Conservation (phyloP, 2,888 invertebrate species). For the Eristalis tenax region DNA sequence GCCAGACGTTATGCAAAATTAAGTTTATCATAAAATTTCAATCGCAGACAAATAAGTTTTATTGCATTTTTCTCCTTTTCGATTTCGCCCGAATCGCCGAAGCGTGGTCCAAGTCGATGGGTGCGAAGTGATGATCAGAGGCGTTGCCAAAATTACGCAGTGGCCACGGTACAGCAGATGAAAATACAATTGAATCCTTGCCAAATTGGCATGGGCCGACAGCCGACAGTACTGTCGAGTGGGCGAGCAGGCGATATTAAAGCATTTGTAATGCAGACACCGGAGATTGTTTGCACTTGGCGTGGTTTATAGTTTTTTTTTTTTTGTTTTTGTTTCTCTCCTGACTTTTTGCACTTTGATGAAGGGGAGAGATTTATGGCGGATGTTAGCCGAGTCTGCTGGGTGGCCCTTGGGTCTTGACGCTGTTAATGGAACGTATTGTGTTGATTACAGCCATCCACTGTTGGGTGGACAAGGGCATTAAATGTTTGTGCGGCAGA, state of each 20-base stretch:
- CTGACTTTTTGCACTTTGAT: slow-evolving; percentile 11
- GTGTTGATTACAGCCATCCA: background rate
- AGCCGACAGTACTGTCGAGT: background rate
- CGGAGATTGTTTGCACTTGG: slow-evolving; percentile 55
- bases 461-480: background rate
- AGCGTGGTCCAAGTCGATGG: background rate
- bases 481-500: background rate
- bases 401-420: background rate
- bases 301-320: slow-evolving; percentile 33
- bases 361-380: slow-evolving; percentile 23
- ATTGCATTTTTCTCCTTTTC: slow-evolving; percentile 21
- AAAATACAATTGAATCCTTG: slow-evolving; percentile 56
- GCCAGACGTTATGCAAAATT: slow-evolving; percentile 70
- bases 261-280: slow-evolving; percentile 64
- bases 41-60: slow-evolving; percentile 68
- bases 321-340: slow-evolving; percentile 6
- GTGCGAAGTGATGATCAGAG: slow-evolving; percentile 28
- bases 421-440: background rate
- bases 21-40: slow-evolving; percentile 70
- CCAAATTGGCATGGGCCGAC: slow-evolving; percentile 50
- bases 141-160: slow-evolving; percentile 62
- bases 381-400: background rate
- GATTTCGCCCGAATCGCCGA: background rate
- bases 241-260: slow-evolving; percentile 31
- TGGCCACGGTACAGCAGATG: slow-evolving; percentile 39